Conservation (phyloP, 2,797 vertebrate genomes). For the Gallinago solitaria region DNA sequence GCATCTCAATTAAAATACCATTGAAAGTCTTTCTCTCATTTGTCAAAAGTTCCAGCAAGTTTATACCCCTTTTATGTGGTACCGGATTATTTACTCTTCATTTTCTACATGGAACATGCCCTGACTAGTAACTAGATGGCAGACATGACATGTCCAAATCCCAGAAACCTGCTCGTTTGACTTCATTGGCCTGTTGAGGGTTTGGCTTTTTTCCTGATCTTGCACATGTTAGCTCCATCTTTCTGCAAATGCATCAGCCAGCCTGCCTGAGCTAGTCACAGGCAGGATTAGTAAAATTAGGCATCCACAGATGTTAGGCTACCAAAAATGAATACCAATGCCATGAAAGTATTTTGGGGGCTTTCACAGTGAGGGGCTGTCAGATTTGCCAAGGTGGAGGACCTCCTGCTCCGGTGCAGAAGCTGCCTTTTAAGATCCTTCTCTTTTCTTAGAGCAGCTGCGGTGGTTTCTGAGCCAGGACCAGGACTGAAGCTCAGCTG, state of each 20-base stretch:
- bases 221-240: constrained; percentile 40
- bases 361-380: background rate
- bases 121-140: constrained; percentile 51
- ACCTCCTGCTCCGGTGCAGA: background rate
- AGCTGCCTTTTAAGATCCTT: background rate
- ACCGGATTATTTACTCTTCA: constrained; percentile 39
- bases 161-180: constrained; percentile 25
- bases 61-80: constrained; percentile 54
- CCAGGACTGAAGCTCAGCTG: background rate
- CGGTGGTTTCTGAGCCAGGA: background rate
- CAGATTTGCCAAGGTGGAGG: background rate
- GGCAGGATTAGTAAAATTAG: constrained; percentile 38
- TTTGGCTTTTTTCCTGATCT: constrained; percentile 53
- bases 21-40: constrained; percentile 27
- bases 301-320: constrained; percentile 27
- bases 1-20: constrained; percentile 27
- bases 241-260: constrained; percentile 4
- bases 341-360: background rate
- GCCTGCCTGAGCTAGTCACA: constrained; percentile 56
- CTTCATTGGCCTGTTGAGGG: constrained; percentile 29
- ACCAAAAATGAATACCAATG: constrained; percentile 7
- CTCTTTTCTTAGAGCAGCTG: background rate
- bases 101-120: constrained; percentile 40
- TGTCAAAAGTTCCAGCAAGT: constrained; percentile 39
- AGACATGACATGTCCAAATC: constrained; percentile 46